These are phyloP conservation scores for Arenaria interpres DNA, from an alignment of 2,113 vertebrate species.

Conservation along the genomic window DNA sequence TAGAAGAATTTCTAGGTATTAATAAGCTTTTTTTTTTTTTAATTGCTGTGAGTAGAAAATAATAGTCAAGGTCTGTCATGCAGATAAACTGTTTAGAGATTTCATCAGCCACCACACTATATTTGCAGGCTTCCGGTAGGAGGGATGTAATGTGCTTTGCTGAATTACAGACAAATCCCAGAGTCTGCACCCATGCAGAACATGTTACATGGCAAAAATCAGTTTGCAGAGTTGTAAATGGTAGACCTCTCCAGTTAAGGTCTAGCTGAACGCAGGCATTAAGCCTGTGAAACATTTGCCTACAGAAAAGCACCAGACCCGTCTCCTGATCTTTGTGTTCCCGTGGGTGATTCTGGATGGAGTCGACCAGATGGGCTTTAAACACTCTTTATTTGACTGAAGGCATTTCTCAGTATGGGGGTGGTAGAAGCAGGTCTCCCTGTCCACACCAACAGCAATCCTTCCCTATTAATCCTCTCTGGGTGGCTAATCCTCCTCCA, in stretches of 20 bases:
- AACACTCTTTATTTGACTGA: rapidly evolving
- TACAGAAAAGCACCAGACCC: neutral
- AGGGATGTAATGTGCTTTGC: neutral
- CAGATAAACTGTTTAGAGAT: neutral
- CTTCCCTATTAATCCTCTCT: neutral
- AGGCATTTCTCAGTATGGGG: neutral
- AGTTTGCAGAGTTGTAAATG: neutral
- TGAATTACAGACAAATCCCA: neutral
- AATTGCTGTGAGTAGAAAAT: neutral
- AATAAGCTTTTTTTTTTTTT: neutral
- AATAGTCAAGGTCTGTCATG: neutral
- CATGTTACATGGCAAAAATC: neutral
- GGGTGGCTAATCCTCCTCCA: neutral
- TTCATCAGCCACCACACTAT: neutral
- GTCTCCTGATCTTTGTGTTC: neutral
- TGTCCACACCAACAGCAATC: rapidly evolving
- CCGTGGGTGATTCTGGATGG: neutral
- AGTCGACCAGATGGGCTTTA: neutral
- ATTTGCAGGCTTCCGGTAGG: neutral
- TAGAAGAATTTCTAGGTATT: neutral
- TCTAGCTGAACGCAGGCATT: neutral
- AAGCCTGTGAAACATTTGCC: neutral
- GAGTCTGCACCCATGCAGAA: rapidly evolving
- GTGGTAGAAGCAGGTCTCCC: neutral
- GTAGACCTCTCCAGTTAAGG: neutral